Evolutionary conservation across 2,888 invertebrate species (phyloP).

Genomic region (Masnerella sp.): DNA sequence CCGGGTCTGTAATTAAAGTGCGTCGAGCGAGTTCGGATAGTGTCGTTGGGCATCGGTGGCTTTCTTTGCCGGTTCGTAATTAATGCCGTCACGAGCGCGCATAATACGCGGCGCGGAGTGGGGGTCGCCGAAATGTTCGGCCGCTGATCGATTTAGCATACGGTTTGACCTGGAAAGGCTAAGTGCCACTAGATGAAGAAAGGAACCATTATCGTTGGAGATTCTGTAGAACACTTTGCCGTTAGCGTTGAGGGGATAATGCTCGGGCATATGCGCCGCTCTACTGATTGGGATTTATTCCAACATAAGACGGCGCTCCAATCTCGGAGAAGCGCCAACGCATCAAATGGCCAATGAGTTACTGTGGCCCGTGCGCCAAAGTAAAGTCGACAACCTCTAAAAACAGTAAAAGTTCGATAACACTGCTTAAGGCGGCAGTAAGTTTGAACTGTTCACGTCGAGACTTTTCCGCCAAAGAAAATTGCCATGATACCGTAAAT

Average conservation of each 20-base stretch:
- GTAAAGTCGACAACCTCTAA: too few relatives aligned
- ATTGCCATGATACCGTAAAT: too few relatives aligned
- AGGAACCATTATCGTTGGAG: constrained; percentile 57
- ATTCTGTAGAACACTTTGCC: constrained; percentile 42
- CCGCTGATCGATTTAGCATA: constrained; percentile 60
- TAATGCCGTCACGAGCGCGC: constrained; percentile 46
- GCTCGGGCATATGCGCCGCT: constrained; percentile 61
- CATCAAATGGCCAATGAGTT: constrained; percentile 16
- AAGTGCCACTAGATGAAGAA: constrained; percentile 59
- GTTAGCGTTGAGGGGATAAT: constrained; percentile 62
- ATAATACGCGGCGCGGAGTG: constrained; percentile 27
- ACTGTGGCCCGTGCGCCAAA: too few relatives aligned
- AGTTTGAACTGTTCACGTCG: too few relatives aligned
- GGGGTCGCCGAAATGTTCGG: constrained; percentile 47
- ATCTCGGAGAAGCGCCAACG: constrained; percentile 40
- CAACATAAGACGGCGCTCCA: constrained; percentile 48
- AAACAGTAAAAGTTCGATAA: too few relatives aligned
- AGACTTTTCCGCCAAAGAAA: too few relatives aligned
- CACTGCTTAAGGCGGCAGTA: too few relatives aligned
- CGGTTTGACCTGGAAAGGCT: constrained; percentile 62
- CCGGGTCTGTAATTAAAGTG: constrained; percentile 45
- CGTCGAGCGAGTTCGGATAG: constrained; percentile 53
- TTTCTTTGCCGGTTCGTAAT: constrained; percentile 46
- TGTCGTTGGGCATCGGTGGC: too few relatives aligned
- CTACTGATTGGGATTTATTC: constrained; percentile 63